Base-by-base conservation (phyloP, 2,888 invertebrate genomes). In the Ischnus inquisitorius region DNA sequence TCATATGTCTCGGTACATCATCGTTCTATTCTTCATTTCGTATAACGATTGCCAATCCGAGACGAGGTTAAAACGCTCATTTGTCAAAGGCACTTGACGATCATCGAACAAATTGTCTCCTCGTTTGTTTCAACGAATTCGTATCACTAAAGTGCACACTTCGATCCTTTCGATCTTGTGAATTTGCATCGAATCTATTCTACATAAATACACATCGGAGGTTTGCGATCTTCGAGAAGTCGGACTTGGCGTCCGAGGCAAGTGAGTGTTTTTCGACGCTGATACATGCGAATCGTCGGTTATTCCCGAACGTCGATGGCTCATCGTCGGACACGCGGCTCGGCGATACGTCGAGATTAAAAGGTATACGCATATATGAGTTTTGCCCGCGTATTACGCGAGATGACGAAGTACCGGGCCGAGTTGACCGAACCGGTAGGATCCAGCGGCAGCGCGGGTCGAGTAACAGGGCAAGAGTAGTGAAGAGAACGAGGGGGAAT, bases 381-480 rank as follows among this genome's bases (percentile, higher is more conserved):
- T 68, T 54, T 68, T 60, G 74, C 62, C 65, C 64, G 86, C 80
- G 85, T 79, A 86, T 82, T 82, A 77, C 79, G 60, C 71, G 78
- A 78, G 65, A 80, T 76, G 88, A 88, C 84, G 87, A 82, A 80
- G 77, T 77, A 79, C 65, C 28, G 65, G 6, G 77, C 65, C 39
- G 65, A 57, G 16, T 67, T 74, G 43, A 62, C 65, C 41, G 64
- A 78, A 81, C 78, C 74, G 69, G 79, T 72, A 65, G 68, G 28
- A 71, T 72, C 71, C 71, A 62, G 46, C 51, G 14, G 5, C 48
- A 72, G 71, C 19, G 19, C 60, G 4, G 19, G 12, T n/a, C 25
- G 71, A 67, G 83, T 57, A 34, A 64, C 76, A 34, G 51, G 19
- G 25, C 67, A 34, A 62, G 82, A n/a, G 72, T 60, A 75, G 65